Percentiles rank a stretch among this genome's conserved stretches.
Evolutionary conservation across 2,888 invertebrate genomes (phyloP).

Genomic region (Platypus cylindrus): DNA sequence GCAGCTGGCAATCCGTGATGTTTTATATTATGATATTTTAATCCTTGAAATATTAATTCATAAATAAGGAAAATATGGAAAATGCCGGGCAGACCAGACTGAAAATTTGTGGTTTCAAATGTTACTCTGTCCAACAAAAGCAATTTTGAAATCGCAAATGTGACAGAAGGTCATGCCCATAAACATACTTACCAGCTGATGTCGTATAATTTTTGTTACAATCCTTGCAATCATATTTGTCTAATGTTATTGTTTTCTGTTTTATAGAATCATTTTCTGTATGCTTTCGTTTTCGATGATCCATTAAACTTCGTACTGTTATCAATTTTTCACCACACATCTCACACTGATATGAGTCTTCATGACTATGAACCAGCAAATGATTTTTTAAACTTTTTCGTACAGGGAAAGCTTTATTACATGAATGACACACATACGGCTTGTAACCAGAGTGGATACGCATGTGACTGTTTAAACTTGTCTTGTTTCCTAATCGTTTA

Average conservation of each 20-base stretch:
- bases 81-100: too few species aligned
- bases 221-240: conserved; percentile 30
- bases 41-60: neutral
- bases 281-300: conserved; percentile 39
- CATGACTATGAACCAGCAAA: conserved; percentile 26
- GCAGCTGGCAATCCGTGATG: neutral
- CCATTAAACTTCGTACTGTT: conserved; percentile 39
- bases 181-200: too few species aligned
- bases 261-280: conserved; percentile 36
- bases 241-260: conserved; percentile 26
- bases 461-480: conserved; percentile 30
- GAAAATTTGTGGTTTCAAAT: too few species aligned
- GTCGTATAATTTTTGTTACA: conserved; percentile 32
- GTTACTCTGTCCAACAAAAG: too few species aligned
- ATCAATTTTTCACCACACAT: conserved; percentile 39
- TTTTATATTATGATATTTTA: neutral
- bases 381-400: conserved; percentile 33
- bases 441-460: conserved; percentile 35
- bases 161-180: too few species aligned
- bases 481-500: conserved; percentile 29
- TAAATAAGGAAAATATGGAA: too few species aligned
- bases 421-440: conserved; percentile 32
- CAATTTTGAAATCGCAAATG: too few species aligned
- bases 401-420: conserved; percentile 39
- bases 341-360: conserved; percentile 32